Conservation (phyloP, 1,140 invertebrate species). For the Drosophila sturtevanti region DNA sequence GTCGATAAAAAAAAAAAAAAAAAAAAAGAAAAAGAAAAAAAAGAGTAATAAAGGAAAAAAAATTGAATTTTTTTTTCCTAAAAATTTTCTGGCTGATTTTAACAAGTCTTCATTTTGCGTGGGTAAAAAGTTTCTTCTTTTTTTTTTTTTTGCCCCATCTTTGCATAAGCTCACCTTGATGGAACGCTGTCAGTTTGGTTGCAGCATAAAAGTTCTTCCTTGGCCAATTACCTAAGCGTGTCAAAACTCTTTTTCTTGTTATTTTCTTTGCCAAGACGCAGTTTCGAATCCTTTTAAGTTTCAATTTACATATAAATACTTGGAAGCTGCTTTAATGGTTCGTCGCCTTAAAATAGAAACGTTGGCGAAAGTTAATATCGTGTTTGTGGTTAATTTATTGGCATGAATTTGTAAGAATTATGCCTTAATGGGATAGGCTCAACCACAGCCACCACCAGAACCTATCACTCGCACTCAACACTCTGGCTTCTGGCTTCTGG, state of each 20-base stretch:
- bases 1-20: neutral
- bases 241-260: neutral
- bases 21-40: neutral
- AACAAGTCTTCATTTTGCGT: constrained; percentile 34
- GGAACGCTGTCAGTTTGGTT: constrained; percentile 27
- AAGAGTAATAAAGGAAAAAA: neutral
- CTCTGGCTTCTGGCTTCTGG: constrained; percentile 19
- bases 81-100: neutral
- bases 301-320: constrained; percentile 33
- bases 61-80: neutral
- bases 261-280: no score
- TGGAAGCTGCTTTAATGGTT: constrained; percentile 17
- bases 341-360: constrained; percentile 28
- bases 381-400: constrained; percentile 32
- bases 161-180: constrained; percentile 50
- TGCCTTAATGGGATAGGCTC: constrained; percentile 38
- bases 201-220: constrained; percentile 7
- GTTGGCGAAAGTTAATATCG: constrained; percentile 26
- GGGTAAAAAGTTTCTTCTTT: constrained; percentile 6
- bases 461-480: constrained; percentile 31
- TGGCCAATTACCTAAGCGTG: constrained; percentile 39
- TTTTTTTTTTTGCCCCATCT: neutral
- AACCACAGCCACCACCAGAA: neutral
- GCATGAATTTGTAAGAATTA: constrained; percentile 36
- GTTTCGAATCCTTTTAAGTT: constrained; percentile 9